Evolutionary conservation across 1,140 invertebrate genomes (phyloP).

Genomic region (Panulirus ornatus): DNA sequence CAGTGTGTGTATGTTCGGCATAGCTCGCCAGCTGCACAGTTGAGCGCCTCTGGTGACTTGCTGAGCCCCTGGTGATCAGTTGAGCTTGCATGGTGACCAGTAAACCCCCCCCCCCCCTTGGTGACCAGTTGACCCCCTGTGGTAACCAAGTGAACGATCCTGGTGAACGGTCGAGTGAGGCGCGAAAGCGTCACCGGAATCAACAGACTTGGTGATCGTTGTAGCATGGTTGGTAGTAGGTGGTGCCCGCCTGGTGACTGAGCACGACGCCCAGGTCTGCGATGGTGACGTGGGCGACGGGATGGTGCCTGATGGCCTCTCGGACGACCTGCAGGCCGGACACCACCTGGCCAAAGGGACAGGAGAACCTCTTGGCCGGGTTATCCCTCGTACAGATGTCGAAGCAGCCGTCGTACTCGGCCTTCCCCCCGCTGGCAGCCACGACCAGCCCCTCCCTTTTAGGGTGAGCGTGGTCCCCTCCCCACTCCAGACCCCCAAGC

Average conservation of each 20-base stretch:
- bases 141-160: too few species aligned
- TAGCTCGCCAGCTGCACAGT: too few species aligned
- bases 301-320: neutral
- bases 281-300: neutral
- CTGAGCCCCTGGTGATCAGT: too few species aligned
- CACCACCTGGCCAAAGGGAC: conserved; percentile 52
- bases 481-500: conserved; percentile 48
- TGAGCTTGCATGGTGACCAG: too few species aligned
- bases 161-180: too few species aligned
- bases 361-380: conserved; percentile 24
- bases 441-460: conserved; percentile 40
- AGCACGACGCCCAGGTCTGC: neutral
- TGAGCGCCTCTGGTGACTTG: too few species aligned
- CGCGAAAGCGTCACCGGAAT: too few species aligned
- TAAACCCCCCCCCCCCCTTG: too few species aligned
- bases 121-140: too few species aligned
- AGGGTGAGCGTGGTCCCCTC: neutral
- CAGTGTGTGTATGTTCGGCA: too few species aligned
- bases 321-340: conserved; percentile 9
- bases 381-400: conserved; percentile 45
- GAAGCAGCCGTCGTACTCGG: conserved; percentile 41
- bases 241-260: neutral
- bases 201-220: too few species aligned
- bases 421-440: conserved; percentile 22
- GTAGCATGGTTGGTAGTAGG: too few species aligned